Base-by-base conservation (phyloP, 1,140 invertebrate genomes). In the Bilobella aurantiaca region DNA sequence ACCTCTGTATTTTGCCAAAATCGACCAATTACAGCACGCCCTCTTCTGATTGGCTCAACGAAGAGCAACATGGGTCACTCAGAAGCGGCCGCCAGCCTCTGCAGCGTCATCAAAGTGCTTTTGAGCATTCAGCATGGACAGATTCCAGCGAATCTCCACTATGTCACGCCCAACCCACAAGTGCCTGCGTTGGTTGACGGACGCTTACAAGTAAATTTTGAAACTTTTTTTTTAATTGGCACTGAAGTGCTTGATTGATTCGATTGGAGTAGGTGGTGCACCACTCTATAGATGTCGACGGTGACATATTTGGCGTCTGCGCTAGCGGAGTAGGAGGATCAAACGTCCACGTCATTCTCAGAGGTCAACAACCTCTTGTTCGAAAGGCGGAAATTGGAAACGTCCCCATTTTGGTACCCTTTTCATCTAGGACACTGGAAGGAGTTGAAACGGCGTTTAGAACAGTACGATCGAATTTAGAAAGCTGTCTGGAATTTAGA, bases 11-110 rank as follows among this genome's bases (percentile, higher is more conserved):
- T 96, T 73, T 90, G 88, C 67, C 83, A 80, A 2, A 79, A 87
- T 23, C 79, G 73, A 0, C 71, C 74, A 18, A 64, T 64, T 3
- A 79, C 77, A 1, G n/a, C n/a, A n/a, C n/a, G n/a, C n/a, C 89
- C 93, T 0, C 78, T 98, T 0, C 76, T 83, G 30, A 87, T 97
- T 69, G 94, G 94, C 3, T 91, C 93, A 0, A 82, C 94, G 0
- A 98, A 98, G 75, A 93, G 92, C 0, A 96, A 96, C 77, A 82
- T 96, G 74, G 95, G 95, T 0, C 95, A 98, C 76, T 83, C 89
- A 0, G 95, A 98, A 77, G 87, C 91, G 5, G 87, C 88, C 1
- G 93, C 91, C 34, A 93, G 93, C 65, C 77, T 91, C 0, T 91
- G 88, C 58, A 75, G 89, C 0, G 73, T 96, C 37, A 84, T 87